phyloP scores from a whole-genome alignment of 2,888 invertebrate genomes.

The Pharmacophagus antenor region DNA sequence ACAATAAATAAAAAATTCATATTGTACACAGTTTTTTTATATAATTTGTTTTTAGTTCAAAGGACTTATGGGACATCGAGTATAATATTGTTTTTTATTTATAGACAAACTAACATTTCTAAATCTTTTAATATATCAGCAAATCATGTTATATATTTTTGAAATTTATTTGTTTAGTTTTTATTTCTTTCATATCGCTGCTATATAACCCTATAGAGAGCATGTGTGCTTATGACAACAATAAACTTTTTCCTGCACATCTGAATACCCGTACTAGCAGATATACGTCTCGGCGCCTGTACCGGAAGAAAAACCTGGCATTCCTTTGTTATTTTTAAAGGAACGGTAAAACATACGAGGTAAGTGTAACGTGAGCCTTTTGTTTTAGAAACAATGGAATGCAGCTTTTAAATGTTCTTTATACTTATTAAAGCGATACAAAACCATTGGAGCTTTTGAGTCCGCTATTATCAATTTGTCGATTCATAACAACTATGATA shows the following conservation, averaged over 20 bases:
- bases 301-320: slow-evolving; percentile 17
- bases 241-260: slow-evolving; percentile 20
- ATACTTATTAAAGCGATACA: slow-evolving; percentile 6
- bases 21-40: too few species aligned
- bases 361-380: slow-evolving; percentile 15
- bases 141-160: neutral
- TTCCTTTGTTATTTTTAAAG: slow-evolving; percentile 24
- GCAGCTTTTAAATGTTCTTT: slow-evolving; percentile 16
- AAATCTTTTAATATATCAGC: too few species aligned
- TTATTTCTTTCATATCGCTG: neutral
- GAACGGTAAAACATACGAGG: slow-evolving; percentile 21
- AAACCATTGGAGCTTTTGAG: neutral
- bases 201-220: neutral
- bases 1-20: too few species aligned
- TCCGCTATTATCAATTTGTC: neutral
- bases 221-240: slow-evolving; percentile 5
- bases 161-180: neutral
- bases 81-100: too few species aligned
- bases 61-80: too few species aligned
- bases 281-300: slow-evolving; percentile 17
- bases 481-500: neutral
- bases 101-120: too few species aligned
- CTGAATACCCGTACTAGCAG: slow-evolving; percentile 16
- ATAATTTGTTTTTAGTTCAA: too few species aligned
- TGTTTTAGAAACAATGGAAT: slow-evolving; percentile 19